Base-by-base conservation (phyloP, 2,888 invertebrate genomes). In the Ecliptopera silaceata region DNA sequence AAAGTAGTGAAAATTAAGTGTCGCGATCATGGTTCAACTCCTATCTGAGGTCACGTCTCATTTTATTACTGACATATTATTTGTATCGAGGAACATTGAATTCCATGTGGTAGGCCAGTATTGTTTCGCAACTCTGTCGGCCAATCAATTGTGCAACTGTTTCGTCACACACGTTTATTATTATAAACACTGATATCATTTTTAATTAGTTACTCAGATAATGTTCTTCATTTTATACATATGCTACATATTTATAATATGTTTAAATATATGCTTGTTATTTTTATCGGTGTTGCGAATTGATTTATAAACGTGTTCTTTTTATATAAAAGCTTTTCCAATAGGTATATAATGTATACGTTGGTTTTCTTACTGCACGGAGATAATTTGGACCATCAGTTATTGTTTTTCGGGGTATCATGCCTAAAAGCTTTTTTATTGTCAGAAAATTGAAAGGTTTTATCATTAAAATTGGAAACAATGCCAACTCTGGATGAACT, bases 1-100 rank as follows among this genome's bases (percentile, higher is more conserved):
- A 84, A 82, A 86, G 80, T 85, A 84, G 84, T 86, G 88, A 88
- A 89, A 89, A 88, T 88, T 82, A 88, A 88, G 86, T 88, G 88
- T 88, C 78, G 79, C 75, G 76, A 72, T 74, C 74, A 77, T 78
- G 80, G 87, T 77, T 85, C 88, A 82, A 66, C 70, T 73, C 68
- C 73, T 90, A 90, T 89, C 90, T 71, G 53, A 68, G 88, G 90
- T 88, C 90, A 83, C 75, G 83, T 84, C 84, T 79, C 75, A 85
- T 84, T 88, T 86, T 86, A 88, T 88, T 86, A 80, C 79, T 83
- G 86, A 85, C 87, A 84, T 88, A 84, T 88, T 86, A 85, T 81
- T 86, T 84, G 84, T 86, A 88, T 83, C 79, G 73, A 74, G 72
- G 83, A 84, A 86, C 83, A 87, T 84, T 86, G 80, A 87, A 88